Conservation (phyloP, 2,113 vertebrate genomes). For the Naja naja region DNA sequence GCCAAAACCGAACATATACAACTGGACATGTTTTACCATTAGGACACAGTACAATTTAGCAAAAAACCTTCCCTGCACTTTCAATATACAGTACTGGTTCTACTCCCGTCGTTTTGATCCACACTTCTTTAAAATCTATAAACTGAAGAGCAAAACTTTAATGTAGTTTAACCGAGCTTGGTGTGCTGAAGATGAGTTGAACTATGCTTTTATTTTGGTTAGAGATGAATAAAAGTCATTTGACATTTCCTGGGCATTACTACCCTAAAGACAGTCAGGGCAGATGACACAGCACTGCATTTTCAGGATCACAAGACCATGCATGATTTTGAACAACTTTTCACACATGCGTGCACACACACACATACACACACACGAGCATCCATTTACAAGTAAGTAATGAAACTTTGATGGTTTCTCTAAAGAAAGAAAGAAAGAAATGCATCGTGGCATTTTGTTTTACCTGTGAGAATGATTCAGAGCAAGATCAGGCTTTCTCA, state of each 20-base stretch:
- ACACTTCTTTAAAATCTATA: background rate
- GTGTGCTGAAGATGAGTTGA: background rate
- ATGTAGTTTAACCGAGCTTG: background rate
- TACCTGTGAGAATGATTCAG: constrained; percentile 75
- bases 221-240: background rate
- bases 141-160: background rate
- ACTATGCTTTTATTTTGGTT: background rate
- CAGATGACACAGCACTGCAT: background rate
- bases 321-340: constrained; percentile 20
- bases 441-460: constrained; percentile 57
- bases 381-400: constrained; percentile 26
- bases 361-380: background rate
- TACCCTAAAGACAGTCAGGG: background rate
- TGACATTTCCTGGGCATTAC: background rate
- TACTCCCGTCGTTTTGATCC: background rate
- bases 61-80: background rate
- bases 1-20: background rate
- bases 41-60: background rate
- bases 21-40: background rate
- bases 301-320: constrained; percentile 19
- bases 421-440: background rate
- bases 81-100: background rate
- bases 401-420: constrained; percentile 15
- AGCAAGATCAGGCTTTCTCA: constrained; percentile 68
- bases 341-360: background rate